Evolutionary conservation across 2,797 vertebrate species (phyloP).

Genomic region (Selene dorsalis): DNA sequence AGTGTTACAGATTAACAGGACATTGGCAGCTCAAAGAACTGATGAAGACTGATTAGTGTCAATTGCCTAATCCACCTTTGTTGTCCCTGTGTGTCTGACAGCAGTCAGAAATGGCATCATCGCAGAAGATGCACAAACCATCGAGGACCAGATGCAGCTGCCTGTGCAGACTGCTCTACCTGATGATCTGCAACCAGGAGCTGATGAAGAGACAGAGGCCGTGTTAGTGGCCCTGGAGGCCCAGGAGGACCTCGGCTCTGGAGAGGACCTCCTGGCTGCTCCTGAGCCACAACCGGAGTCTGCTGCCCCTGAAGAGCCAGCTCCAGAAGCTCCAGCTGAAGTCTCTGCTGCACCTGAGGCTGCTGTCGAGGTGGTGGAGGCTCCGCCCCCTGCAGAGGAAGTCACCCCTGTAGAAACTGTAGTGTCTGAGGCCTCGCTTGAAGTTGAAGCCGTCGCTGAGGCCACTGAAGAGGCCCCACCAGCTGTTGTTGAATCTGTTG

Average conservation of each 20-base stretch:
- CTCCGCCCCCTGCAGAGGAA: slow-evolving; percentile 31
- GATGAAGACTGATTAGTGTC: slow-evolving; percentile 3
- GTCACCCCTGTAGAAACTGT: slow-evolving; percentile 38
- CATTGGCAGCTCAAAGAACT: slow-evolving; percentile 7
- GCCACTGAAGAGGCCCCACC: slow-evolving; percentile 28
- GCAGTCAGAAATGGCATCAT: slow-evolving; percentile 73
- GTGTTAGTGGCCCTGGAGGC: slow-evolving; percentile 72
- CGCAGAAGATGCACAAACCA: slow-evolving; percentile 76
- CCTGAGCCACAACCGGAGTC: slow-evolving; percentile 45
- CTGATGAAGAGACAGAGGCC: slow-evolving; percentile 55
- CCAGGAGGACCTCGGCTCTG: slow-evolving; percentile 75
- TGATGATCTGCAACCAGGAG: slow-evolving; percentile 62
- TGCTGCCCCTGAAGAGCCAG: slow-evolving; percentile 33
- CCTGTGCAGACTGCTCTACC: slow-evolving; percentile 77
- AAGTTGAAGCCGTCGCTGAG: slow-evolving; percentile 30
- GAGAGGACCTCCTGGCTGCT: slow-evolving; percentile 67
- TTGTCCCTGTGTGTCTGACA: slow-evolving; percentile 45
- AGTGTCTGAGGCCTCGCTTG: slow-evolving; percentile 31
- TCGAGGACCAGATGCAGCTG: slow-evolving; percentile 83
- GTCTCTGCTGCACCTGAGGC: slow-evolving; percentile 22
- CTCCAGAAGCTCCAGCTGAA: slow-evolving; percentile 31
- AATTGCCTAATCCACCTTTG: slow-evolving; percentile 17
- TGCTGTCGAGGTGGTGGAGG: slow-evolving; percentile 36
- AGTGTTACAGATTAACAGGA: slow-evolving; percentile 41
- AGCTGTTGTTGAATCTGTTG: slow-evolving; percentile 38